Percentiles rank a stretch among this genome's conserved stretches.
Evolutionary conservation across 2,888 invertebrate species (phyloP).

Genomic region (Ellobium chinense): DNA sequence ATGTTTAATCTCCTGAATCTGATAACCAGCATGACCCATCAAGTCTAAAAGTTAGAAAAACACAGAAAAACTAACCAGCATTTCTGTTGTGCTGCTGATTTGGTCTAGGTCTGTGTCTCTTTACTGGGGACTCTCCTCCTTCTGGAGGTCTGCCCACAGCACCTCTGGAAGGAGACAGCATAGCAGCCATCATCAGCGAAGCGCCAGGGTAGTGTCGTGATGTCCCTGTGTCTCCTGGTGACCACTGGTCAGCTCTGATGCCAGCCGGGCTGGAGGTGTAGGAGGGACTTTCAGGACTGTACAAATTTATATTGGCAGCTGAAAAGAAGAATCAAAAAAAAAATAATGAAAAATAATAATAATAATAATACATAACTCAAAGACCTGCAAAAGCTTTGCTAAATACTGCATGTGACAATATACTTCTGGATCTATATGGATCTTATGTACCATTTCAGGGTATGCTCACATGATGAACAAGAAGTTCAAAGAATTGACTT

Average conservation of each 20-base stretch:
- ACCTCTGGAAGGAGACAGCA: not conserved
- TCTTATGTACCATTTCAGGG: too few relatives aligned
- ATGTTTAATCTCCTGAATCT: too few relatives aligned
- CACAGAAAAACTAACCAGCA: conserved; percentile 7
- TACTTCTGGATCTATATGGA: too few relatives aligned
- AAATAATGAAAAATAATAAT: too few relatives aligned
- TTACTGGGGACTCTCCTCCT: conserved; percentile 18
- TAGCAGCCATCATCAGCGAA: not conserved
- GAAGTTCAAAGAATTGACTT: too few relatives aligned
- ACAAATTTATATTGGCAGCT: conserved; percentile 38
- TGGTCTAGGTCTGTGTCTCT: conserved; percentile 13
- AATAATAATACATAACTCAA: too few relatives aligned
- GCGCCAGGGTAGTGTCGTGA: not conserved
- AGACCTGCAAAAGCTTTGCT: too few relatives aligned
- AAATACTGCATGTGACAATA: too few relatives aligned
- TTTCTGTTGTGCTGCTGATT: conserved; percentile 6
- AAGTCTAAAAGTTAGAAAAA: too few relatives aligned
- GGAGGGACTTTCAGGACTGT: conserved; percentile 24
- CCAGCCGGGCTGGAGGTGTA: conserved; percentile 19
- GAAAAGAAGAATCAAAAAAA: too few relatives aligned
- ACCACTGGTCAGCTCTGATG: conserved; percentile 12
- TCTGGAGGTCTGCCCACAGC: not conserved
- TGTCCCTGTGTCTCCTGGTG: not conserved
- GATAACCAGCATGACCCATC: too few relatives aligned
- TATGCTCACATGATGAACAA: too few relatives aligned